Evolutionary conservation across 2,113 vertebrate genomes (phyloP).

Genomic region (Rhinopomastus cyanomelas): DNA sequence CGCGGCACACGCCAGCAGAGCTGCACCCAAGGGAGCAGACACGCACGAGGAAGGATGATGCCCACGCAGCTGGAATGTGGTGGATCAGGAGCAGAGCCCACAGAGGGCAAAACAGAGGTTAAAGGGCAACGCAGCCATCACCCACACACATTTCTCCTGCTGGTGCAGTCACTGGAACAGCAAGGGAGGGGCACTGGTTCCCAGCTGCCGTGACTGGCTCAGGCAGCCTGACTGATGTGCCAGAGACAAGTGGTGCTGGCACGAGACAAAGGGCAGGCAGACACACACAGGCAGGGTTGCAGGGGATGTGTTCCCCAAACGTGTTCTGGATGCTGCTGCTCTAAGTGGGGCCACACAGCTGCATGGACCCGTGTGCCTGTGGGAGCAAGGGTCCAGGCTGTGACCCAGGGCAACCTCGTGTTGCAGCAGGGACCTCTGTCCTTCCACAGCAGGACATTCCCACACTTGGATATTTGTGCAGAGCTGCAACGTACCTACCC

Average conservation of each 20-base stretch:
- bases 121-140: background rate
- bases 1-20: too few relatives aligned
- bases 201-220: background rate
- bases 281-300: accelerated
- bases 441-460: background rate
- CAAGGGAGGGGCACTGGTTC: background rate
- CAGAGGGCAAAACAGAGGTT: slow-evolving; percentile 11
- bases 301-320: background rate
- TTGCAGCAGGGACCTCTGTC: background rate
- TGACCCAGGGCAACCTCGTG: background rate
- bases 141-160: background rate
- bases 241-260: background rate
- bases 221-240: background rate
- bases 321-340: background rate
- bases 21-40: background rate
- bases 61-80: background rate
- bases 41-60: background rate
- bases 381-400: slow-evolving; percentile 3
- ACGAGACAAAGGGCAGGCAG: background rate
- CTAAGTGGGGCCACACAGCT: background rate
- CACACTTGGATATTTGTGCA: background rate
- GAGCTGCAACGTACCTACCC: background rate
- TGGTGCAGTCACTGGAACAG: background rate
- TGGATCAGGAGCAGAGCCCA: background rate
- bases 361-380: background rate